A percentile compares a stretch with the other conserved stretches of the same genome.
Conservation (phyloP, 2,113 vertebrate species). For the Chaetura pelagica region DNA sequence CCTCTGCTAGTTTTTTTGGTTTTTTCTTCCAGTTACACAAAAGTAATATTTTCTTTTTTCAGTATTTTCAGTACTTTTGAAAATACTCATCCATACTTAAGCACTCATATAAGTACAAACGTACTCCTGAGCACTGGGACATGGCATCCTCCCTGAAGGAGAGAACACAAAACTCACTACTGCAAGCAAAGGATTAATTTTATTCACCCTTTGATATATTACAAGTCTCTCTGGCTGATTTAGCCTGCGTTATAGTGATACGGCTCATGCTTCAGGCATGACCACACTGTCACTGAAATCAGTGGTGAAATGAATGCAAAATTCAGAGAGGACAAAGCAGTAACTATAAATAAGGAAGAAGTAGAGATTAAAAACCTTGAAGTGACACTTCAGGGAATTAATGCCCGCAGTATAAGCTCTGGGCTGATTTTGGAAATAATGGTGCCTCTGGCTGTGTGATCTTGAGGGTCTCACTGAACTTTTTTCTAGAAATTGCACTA, state of each 20-base stretch:
- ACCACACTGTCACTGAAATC: fast-evolving
- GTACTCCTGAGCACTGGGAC: background rate
- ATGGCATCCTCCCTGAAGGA: fast-evolving
- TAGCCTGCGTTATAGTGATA: background rate
- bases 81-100: background rate
- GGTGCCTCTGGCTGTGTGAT: background rate
- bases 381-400: background rate
- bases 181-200: background rate
- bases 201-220: background rate
- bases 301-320: background rate
- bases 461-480: background rate
- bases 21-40: background rate
- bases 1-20: background rate
- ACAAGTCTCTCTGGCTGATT: background rate
- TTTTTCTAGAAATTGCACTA: background rate
- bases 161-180: fast-evolving
- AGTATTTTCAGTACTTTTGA: background rate
- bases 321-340: fast-evolving
- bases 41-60: background rate
- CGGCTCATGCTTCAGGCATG: fast-evolving
- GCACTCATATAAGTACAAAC: too few species aligned
- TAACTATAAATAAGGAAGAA: background rate
- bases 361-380: background rate
- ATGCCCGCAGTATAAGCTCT: fast-evolving
- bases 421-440: background rate